Percentiles rank a stretch among this genome's conserved stretches.
Evolutionary conservation across 2,113 vertebrate genomes (phyloP).

Genomic region (Panthera leo): DNA sequence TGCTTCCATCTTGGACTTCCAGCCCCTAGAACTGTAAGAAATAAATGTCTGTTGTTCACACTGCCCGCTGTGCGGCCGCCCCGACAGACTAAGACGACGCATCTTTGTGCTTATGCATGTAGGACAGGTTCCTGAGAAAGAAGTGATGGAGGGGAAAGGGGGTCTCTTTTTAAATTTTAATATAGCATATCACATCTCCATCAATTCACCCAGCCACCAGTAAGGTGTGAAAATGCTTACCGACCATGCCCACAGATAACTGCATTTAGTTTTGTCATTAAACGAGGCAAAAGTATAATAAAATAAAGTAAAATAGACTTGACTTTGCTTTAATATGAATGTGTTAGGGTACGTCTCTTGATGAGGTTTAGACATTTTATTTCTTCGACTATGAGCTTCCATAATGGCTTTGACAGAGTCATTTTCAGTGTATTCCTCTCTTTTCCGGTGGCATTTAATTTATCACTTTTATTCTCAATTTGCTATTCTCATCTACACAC

Average conservation of each 20-base stretch:
- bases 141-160: accelerated
- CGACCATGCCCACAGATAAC: accelerated
- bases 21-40: background rate
- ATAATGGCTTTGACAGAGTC: background rate
- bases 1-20: accelerated
- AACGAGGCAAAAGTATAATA: background rate
- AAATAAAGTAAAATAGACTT: background rate
- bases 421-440: accelerated
- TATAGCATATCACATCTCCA: too few relatives aligned
- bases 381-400: background rate
- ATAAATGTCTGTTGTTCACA: too few relatives aligned
- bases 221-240: background rate
- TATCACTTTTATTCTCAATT: background rate
- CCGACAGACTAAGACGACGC: accelerated
- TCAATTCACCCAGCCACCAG: accelerated
- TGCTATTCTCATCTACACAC: background rate
- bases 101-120: background rate
- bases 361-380: background rate
- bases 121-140: background rate
- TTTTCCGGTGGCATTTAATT: background rate
- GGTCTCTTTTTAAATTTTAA: background rate
- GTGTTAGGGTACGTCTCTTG: too few relatives aligned
- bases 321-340: background rate
- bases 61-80: background rate
- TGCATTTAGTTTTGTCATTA: background rate